Evolutionary conservation across 2,113 vertebrate genomes (phyloP).

Genomic region (Polyodon spathula): DNA sequence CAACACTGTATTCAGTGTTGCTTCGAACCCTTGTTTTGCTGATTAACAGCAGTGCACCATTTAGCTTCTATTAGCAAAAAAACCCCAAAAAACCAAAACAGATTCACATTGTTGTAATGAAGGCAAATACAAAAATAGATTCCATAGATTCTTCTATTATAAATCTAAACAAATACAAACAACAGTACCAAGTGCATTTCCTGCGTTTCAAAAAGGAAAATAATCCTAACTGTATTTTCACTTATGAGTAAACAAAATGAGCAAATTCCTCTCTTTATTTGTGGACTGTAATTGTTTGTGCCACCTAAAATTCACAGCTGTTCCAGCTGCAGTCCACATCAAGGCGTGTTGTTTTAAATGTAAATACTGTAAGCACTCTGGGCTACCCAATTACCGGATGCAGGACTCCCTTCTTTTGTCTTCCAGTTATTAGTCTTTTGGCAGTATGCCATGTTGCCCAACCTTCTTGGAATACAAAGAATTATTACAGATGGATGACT

Average conservation of each 20-base stretch:
- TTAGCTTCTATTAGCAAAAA: too few relatives aligned
- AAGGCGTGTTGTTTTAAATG: constrained; percentile 56
- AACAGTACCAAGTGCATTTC: constrained; percentile 53
- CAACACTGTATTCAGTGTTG: too few relatives aligned
- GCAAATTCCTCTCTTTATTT: constrained; percentile 25
- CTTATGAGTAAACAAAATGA: too few relatives aligned
- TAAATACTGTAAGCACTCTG: constrained; percentile 34
- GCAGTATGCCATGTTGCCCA: background rate
- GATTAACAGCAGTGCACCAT: too few relatives aligned
- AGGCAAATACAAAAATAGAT: constrained; percentile 39
- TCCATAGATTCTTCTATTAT: constrained; percentile 51
- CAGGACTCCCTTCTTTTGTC: constrained; percentile 23
- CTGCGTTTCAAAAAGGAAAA: constrained; percentile 36
- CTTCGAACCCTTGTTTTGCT: too few relatives aligned
- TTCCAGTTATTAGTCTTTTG: constrained; percentile 15
- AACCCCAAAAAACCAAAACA: too few relatives aligned
- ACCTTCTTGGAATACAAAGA: background rate
- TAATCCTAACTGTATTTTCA: constrained; percentile 16
- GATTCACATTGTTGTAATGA: too few relatives aligned
- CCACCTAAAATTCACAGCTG: constrained; percentile 35
- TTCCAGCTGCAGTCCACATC: constrained; percentile 34
- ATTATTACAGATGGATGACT: constrained; percentile 50
- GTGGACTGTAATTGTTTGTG: background rate
- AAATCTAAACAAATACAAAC: constrained; percentile 43
- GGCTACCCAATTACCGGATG: constrained; percentile 45